Evolutionary conservation across 2,113 vertebrate species (phyloP), one percentile per base, ranked within the genome.

Genomic region (Hepsetus odoe): DNA sequence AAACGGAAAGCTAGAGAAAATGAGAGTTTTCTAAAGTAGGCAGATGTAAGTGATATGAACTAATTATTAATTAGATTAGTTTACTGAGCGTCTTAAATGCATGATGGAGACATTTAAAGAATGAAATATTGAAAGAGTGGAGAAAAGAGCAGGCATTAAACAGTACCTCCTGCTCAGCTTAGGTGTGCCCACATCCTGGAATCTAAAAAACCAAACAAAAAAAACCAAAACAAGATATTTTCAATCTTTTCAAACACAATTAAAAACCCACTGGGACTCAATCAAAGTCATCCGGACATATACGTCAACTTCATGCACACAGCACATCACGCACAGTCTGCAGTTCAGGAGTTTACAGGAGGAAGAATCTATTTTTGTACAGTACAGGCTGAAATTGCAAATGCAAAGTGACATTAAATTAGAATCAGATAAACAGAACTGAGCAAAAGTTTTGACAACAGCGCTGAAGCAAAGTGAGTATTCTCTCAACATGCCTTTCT

Each of bases 161-260:
- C 56, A 75, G 53, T 83, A 72, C 94, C 93, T 95, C 86, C 92
- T 90, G 74, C 90, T 92, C 51, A 90, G 76, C 83, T 93, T 95
- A 16, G 94, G 94, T 46, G 93, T 95, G 79, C 94, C 94, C 84
- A 88, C 88, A 80, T 95, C 94, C 83, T 87, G 83, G 80, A 88
- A 12, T 82, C 94, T 95, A 81, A 44, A 88, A 88, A 73, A 85
- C 77, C 76, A 0, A 8, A 80, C 16, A 79, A n/a, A n/a, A n/a
- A n/a, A n/a, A n/a, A n/a, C n/a, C n/a, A n/a, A n/a, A n/a, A n/a
- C n/a, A n/a, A n/a, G 1, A 77, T 18, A 28, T 77, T n/a, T 53
- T 40, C 66, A 78, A 26, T 77, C 32, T 35, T 64, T 28, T 67
- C 40, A 40, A 51, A 76, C n/a, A 76, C 35, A 67, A 13, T 16